phyloP scores from a whole-genome alignment of 2,797 vertebrate genomes.

The Coilia nasus region DNA sequence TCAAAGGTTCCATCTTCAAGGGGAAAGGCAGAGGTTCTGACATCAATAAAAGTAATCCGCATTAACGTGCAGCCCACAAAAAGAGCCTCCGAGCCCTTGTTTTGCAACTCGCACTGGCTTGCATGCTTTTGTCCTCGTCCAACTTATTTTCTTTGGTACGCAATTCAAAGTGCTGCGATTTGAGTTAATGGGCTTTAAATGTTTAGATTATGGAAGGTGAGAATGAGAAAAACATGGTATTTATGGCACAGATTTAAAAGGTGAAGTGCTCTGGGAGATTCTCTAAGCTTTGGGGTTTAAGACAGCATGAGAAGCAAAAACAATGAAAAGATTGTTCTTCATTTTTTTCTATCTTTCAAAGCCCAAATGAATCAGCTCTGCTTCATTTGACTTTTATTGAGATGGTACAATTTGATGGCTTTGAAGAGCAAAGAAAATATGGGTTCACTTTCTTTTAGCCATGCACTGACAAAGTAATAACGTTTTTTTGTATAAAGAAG shows the following conservation, averaged over 20 bases:
- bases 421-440: background rate
- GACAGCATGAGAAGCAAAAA: background rate
- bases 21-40: slow-evolving; percentile 51
- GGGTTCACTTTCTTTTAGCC: background rate
- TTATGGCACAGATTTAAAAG: slow-evolving; percentile 33
- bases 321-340: background rate
- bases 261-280: slow-evolving; percentile 29
- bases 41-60: slow-evolving; percentile 54
- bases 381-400: slow-evolving; percentile 28
- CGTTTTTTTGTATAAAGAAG: slow-evolving; percentile 31
- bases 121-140: slow-evolving; percentile 51
- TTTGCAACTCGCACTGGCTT: slow-evolving; percentile 27
- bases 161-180: slow-evolving; percentile 32
- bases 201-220: slow-evolving; percentile 36
- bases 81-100: slow-evolving; percentile 32
- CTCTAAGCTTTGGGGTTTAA: background rate
- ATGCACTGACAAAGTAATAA: slow-evolving; percentile 34
- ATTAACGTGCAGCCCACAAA: slow-evolving; percentile 20
- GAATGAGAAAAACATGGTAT: slow-evolving; percentile 37
- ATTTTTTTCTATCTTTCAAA: background rate
- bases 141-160: slow-evolving; percentile 25
- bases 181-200: slow-evolving; percentile 14
- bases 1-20: slow-evolving; percentile 37
- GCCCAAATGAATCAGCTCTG: slow-evolving; percentile 19
- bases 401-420: slow-evolving; percentile 27